Evolutionary conservation across 2,797 vertebrate species (phyloP).

Genomic region (Mus spretus): DNA sequence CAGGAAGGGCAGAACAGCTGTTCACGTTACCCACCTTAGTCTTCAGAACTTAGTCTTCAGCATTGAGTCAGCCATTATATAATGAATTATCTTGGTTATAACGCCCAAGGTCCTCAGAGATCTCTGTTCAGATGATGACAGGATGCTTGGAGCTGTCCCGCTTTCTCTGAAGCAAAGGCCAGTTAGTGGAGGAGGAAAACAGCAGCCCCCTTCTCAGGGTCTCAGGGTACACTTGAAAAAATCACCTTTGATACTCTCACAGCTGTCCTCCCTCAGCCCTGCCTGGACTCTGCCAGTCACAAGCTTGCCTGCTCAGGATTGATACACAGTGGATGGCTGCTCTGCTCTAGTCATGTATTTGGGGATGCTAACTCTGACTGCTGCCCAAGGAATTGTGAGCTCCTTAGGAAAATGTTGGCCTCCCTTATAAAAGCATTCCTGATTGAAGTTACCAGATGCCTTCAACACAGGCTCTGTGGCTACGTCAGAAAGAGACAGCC

Average conservation of each 20-base stretch:
- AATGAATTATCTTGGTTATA: not conserved
- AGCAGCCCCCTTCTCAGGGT: conserved; percentile 1
- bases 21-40: not conserved
- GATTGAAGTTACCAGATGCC: not conserved
- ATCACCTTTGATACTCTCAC: conserved; percentile 7
- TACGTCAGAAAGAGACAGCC: not conserved
- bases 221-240: not conserved
- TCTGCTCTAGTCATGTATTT: not conserved
- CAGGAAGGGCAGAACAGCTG: not conserved
- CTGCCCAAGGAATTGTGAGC: not conserved
- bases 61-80: not conserved
- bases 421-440: not conserved
- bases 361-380: not conserved
- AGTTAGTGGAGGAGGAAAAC: not conserved
- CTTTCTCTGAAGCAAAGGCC: conserved; percentile 35
- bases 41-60: not conserved
- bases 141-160: not conserved
- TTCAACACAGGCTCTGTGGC: no score
- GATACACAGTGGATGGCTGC: not conserved
- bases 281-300: not conserved
- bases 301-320: not conserved
- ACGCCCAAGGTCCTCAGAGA: not conserved
- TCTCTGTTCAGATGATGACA: not conserved
- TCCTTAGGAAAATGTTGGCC: not conserved
- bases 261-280: not conserved